These are phyloP conservation scores for Diarsia brunnea DNA, from an alignment of 2,888 invertebrate genomes.

Conservation along the genomic window DNA sequence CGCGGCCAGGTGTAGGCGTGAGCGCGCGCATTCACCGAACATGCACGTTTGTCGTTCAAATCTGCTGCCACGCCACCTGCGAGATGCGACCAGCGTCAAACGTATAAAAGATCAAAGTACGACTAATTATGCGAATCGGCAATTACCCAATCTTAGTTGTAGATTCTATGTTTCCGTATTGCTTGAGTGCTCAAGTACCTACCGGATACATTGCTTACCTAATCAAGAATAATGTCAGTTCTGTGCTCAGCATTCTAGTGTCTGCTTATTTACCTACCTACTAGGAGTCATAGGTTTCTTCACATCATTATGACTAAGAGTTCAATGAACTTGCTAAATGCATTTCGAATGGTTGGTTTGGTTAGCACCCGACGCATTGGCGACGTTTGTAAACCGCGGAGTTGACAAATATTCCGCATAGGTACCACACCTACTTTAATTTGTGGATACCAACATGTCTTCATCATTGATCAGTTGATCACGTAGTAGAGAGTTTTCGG, in stretches of 20 bases:
- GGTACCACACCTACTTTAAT: conserved; percentile 21
- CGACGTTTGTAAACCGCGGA: conserved; percentile 28
- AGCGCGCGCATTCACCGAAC: conserved; percentile 79
- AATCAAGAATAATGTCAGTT: conserved; percentile 50
- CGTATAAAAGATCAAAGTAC: conserved; percentile 63
- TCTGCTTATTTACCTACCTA: conserved; percentile 36
- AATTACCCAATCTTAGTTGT: conserved; percentile 37
- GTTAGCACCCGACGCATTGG: conserved; percentile 31
- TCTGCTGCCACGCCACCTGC: conserved; percentile 66
- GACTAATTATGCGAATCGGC: conserved; percentile 49
- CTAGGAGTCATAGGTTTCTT: conserved; percentile 46
- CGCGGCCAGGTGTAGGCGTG: conserved; percentile 77
- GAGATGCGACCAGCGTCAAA: conserved; percentile 66
- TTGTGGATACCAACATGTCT: conserved; percentile 8
- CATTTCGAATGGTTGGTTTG: conserved; percentile 46
- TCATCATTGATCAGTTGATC: conserved; percentile 12
- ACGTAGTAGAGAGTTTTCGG: conserved; percentile 38
- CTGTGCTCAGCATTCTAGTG: conserved; percentile 52
- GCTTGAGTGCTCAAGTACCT: conserved; percentile 14
- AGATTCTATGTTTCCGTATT: conserved; percentile 44
- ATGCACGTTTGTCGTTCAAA: conserved; percentile 76
- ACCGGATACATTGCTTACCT: conserved; percentile 45
- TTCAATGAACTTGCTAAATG: conserved; percentile 57
- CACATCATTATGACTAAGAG: conserved; percentile 44
- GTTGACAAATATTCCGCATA: conserved; percentile 33